Conservation (phyloP, 2,797 vertebrate species). For the Rousettus madagascariensis region DNA sequence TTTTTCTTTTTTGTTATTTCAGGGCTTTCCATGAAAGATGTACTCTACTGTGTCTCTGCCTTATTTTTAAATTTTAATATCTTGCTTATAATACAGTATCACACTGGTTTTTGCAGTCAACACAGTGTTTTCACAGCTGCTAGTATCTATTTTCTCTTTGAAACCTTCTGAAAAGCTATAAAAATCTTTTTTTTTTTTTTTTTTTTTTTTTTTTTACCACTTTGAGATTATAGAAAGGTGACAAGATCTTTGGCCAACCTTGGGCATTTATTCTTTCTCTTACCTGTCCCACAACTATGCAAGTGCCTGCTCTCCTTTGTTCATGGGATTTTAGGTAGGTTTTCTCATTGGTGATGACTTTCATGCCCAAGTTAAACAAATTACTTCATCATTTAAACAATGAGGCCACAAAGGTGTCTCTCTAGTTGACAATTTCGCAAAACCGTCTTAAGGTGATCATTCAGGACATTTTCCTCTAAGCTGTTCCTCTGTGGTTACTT, state of each 20-base stretch:
- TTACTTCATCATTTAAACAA: conserved; percentile 1
- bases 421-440: neutral
- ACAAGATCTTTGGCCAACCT: neutral
- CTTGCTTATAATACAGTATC: neutral
- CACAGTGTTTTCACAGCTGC: neutral
- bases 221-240: neutral
- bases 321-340: neutral
- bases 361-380: neutral
- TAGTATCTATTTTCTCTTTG: neutral
- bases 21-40: neutral
- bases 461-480: neutral
- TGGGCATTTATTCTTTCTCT: neutral
- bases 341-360: neutral
- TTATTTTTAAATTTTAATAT: neutral
- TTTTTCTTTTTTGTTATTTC: neutral
- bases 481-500: neutral
- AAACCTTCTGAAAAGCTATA: neutral
- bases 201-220: neutral
- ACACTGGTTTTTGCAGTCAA: neutral
- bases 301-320: neutral
- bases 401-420: neutral
- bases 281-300: neutral
- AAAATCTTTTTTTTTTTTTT: neutral
- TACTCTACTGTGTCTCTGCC: neutral
- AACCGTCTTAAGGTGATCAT: neutral